Conservation (phyloP, 1,140 invertebrate species). For the Probaryconus sp. region DNA sequence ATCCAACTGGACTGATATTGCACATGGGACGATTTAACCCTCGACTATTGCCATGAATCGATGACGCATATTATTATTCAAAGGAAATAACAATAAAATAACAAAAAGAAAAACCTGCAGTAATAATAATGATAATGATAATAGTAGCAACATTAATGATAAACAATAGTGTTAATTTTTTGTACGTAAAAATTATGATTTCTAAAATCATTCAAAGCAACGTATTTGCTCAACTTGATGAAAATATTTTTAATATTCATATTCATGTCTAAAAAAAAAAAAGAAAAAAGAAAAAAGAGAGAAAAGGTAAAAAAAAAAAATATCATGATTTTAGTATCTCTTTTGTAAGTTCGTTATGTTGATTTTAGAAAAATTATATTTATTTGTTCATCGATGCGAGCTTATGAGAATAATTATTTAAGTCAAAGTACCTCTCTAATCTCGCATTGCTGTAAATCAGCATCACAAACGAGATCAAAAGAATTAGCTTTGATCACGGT, state of each 20-base stretch:
- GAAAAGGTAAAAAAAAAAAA: slow-evolving; percentile 10
- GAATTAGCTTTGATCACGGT: slow-evolving; percentile 62
- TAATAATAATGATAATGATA: slow-evolving; percentile 50
- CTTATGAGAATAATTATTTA: slow-evolving; percentile 51
- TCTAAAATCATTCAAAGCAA: slow-evolving; percentile 38
- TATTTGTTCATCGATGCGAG: slow-evolving; percentile 63
- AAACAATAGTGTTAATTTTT: slow-evolving; percentile 55
- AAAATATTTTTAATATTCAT: slow-evolving; percentile 17
- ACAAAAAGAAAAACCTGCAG: slow-evolving; percentile 36
- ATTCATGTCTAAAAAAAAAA: background rate
- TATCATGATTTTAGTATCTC: slow-evolving; percentile 12
- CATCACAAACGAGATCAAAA: slow-evolving; percentile 50
- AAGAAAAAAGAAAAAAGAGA: too few species aligned
- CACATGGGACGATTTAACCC: slow-evolving; percentile 92
- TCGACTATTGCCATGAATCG: slow-evolving; percentile 82
- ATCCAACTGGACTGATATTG: slow-evolving; percentile 90
- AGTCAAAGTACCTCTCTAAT: slow-evolving; percentile 51
- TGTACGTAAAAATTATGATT: slow-evolving; percentile 42
- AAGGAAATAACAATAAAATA: slow-evolving; percentile 58
- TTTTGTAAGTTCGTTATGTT: slow-evolving; percentile 50
- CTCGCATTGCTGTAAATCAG: slow-evolving; percentile 51
- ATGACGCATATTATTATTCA: slow-evolving; percentile 37
- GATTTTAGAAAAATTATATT: slow-evolving; percentile 61
- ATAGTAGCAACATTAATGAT: slow-evolving; percentile 52
- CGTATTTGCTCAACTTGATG: slow-evolving; percentile 47